Evolutionary conservation across 2,113 vertebrate species (phyloP).

Genomic region (Rhizomys pruinosus): DNA sequence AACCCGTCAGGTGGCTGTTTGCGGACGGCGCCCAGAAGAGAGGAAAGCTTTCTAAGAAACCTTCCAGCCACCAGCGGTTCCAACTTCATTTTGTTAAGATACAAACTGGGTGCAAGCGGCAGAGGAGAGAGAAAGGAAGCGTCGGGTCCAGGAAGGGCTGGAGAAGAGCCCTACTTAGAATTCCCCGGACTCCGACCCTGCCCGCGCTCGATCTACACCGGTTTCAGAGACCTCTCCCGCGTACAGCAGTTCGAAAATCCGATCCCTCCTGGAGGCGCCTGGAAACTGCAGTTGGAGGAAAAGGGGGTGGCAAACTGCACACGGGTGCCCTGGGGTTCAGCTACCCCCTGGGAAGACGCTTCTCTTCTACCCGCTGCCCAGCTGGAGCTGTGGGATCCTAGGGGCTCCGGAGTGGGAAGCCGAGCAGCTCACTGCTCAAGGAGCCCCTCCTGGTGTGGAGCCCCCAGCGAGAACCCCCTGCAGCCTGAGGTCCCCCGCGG

Average conservation of each 20-base stretch:
- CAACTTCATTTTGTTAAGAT: neutral
- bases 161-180: neutral
- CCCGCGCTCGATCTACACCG: fast-evolving
- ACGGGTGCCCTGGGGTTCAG: fast-evolving
- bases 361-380: neutral
- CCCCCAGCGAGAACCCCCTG: neutral
- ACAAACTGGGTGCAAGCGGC: neutral
- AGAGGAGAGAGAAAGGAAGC: neutral
- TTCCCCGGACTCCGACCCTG: neutral
- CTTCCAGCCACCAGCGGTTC: neutral
- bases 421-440: too few relatives aligned
- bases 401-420: neutral
- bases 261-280: fast-evolving
- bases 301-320: neutral
- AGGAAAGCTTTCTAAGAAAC: neutral
- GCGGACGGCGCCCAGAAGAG: neutral
- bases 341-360: neutral
- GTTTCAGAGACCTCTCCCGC: neutral
- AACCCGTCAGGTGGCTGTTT: neutral
- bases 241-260: neutral
- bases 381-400: neutral
- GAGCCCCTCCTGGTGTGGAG: neutral
- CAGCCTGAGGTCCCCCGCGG: neutral
- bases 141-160: neutral
- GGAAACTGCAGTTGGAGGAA: neutral